Evolutionary conservation across 2,888 invertebrate species (phyloP), one percentile per base, ranked within the genome.

Genomic region (Rhimphoctona megacephalus): DNA sequence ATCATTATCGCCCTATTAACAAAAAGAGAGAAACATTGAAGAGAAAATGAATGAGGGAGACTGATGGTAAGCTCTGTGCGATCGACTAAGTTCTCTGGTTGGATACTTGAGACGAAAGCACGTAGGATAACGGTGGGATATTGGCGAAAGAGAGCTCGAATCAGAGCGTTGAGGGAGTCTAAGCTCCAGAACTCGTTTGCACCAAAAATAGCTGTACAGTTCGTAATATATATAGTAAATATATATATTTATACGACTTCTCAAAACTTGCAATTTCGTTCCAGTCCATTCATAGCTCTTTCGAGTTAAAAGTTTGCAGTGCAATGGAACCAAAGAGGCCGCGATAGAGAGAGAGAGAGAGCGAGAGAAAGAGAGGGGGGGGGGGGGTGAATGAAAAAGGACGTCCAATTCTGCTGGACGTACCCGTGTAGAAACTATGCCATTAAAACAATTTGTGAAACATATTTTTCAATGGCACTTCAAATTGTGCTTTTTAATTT

Each of bases 1-100:
- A 83, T 86, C 80, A 77, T 86, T 86, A 86, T 86, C 83, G 69
- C 49, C 61, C 43, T 67, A 81, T 86, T 83, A 25, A 66, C 70
- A 77, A 52, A 67, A 67, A 22, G 8, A 49, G 72, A 79, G 64
- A 61, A 73, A 54, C 73, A 73, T 33, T 8, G 25, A 39, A 49
- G 77, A 33, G 19, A 43, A 61, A 46, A 43, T 43, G 64, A 76
- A n/a, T 30, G 46, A 33, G 19, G 19, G 19, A 46, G 22, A 70
- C 77, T 46, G 49, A 43, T 57, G 30, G 36, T n/a, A 78, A 52
- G 67, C 49, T 30, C 54, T 46, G 46, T n/a, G 70, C 54, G 67
- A 87, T 74, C 39, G 70, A 61, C 84, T 69, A 82, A 85, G 81
- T 84, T 87, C 69, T 22, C 36, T 57, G 81, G 67, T 19, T 57